Percentiles rank a stretch among this genome's conserved stretches.
phyloP scores from a whole-genome alignment of 2,888 invertebrate species.

The Drymonia ruficornis region DNA sequence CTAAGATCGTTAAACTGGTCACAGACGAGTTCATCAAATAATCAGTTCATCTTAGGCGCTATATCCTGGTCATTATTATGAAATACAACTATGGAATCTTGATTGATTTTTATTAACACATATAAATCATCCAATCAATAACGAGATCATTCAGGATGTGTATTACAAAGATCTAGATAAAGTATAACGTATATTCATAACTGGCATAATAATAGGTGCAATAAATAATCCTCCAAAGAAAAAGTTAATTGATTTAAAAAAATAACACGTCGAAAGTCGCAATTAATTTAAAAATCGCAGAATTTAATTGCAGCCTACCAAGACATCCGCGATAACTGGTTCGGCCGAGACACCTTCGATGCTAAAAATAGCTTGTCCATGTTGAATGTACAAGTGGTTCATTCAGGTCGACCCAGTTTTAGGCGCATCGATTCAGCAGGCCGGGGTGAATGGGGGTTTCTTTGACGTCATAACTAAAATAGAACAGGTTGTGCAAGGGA shows the following conservation, averaged over 20 bases:
- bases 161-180: not conserved
- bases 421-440: conserved; percentile 75
- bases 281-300: conserved; percentile 41
- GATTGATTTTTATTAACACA: not conserved
- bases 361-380: conserved; percentile 69
- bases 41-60: not conserved
- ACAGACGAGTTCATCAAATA: too few relatives aligned
- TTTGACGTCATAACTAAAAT: conserved; percentile 79
- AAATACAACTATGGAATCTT: not conserved
- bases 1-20: too few relatives aligned
- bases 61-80: not conserved
- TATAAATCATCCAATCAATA: conserved; percentile 1
- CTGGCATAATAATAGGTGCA: conserved; percentile 18
- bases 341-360: conserved; percentile 51
- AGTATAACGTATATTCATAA: not conserved
- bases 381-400: conserved; percentile 70
- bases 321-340: conserved; percentile 62
- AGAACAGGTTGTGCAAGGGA: conserved; percentile 72
- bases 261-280: conserved; percentile 39
- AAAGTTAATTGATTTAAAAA: conserved; percentile 34
- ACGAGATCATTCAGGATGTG: conserved; percentile 1
- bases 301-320: conserved; percentile 54
- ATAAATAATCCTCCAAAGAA: conserved; percentile 19
- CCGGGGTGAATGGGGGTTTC: conserved; percentile 73
- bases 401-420: conserved; percentile 78